phyloP scores from a whole-genome alignment of 2,113 vertebrate species.

The Genyomyrus donnyi region DNA sequence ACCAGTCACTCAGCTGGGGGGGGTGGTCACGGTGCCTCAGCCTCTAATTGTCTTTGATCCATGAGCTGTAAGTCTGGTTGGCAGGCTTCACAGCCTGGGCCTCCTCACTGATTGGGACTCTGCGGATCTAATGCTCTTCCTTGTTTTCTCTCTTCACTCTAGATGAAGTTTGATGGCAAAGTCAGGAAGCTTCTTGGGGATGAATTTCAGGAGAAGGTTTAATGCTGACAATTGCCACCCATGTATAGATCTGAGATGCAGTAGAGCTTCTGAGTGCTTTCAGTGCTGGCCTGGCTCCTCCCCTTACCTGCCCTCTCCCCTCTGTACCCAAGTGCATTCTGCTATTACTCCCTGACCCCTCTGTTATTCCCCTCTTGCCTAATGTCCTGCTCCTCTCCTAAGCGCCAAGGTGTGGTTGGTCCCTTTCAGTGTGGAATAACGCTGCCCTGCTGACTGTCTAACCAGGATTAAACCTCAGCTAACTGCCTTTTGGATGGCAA shows the following conservation, averaged over 20 bases:
- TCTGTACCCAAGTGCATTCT: not conserved
- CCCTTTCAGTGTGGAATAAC: not conserved
- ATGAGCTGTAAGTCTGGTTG: not conserved
- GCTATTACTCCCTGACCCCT: not conserved
- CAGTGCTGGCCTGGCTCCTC: not conserved
- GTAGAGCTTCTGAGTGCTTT: constrained; percentile 3
- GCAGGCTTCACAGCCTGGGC: not conserved
- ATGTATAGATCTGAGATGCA: not conserved
- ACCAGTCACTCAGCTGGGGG: not conserved
- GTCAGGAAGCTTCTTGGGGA: constrained; percentile 55
- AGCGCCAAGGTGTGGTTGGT: not conserved
- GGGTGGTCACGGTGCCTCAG: not conserved
- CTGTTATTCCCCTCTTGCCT: not conserved
- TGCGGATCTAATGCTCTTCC: constrained; percentile 43
- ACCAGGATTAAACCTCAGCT: not conserved
- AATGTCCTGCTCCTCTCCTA: not conserved
- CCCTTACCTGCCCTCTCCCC: not conserved
- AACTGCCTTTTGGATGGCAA: not conserved
- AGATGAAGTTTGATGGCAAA: constrained; percentile 75
- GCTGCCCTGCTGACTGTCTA: not conserved
- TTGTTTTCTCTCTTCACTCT: constrained; percentile 42
- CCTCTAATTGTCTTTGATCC: not conserved
- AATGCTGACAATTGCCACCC: constrained; percentile 22
- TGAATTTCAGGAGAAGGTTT: constrained; percentile 78
- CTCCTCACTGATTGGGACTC: constrained; percentile 23